Evolutionary conservation across 2,797 vertebrate genomes (phyloP), one percentile per base, ranked within the genome.

Genomic region (Neosilurus mollespiculum): DNA sequence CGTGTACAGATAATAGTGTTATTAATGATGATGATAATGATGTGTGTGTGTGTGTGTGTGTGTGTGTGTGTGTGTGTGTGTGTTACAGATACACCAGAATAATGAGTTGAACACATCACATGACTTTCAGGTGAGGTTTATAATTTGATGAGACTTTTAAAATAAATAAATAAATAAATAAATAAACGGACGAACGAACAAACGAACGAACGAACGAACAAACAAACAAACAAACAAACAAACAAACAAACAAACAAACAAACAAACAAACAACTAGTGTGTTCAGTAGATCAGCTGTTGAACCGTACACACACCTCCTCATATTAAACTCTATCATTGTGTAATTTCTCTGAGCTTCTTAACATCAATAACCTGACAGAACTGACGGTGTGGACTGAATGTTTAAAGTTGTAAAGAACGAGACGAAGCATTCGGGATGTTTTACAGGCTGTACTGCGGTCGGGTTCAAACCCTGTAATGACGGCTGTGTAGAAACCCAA

Each of bases 1-100:
- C 37, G 6, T 43, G 6, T 6, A 43, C 6, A 43, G 16, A 54
- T 49, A 30, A 26, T 77, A 9, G 18, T 53, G 1, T 10, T 61
- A 15, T 26, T 61, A n/a, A 61, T 61, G 9, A 61, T 69, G 20
- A 69, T 43, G 9, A 69, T 10, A 20, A 69, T 43, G 20, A 43
- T n/a, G n/a, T n/a, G n/a, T n/a, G n/a, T n/a, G 53, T n/a, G n/a
- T n/a, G n/a, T n/a, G 53, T 11, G 9, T 75, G 26, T 34, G 18
- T 56, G 37, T 66, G 77, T 78, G 62, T 64, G 61, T 62, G n/a
- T 26, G n/a, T 10, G 43, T 80, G 59, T 67, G 61, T 82, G 72
- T 82, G 71, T 82, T 61, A 43, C 53, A 73, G 70, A 16, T 69
- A 4, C 18, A 69, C 18, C 26, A 59, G 54, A 59, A 22, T 34